Evolutionary conservation across 2,113 vertebrate species (phyloP).

Genomic region (Odocoileus virginianus): DNA sequence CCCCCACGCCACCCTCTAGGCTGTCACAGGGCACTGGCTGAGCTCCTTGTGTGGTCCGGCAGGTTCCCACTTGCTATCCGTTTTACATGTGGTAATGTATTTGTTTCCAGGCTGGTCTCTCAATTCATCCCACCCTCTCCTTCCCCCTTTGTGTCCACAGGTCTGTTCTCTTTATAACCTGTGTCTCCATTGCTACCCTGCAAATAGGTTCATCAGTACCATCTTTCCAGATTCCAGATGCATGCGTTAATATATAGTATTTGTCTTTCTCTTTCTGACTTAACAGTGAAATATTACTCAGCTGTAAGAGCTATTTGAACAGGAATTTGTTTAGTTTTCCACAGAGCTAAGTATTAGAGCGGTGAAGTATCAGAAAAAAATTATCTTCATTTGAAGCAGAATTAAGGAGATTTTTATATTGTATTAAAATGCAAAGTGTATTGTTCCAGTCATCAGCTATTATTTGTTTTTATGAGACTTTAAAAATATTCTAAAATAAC

Average conservation of each 20-base stretch:
- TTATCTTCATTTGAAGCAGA: neutral
- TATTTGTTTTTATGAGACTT: neutral
- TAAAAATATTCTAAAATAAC: neutral
- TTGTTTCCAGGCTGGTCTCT: neutral
- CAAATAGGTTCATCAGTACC: neutral
- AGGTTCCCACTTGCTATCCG: neutral
- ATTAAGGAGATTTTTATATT: neutral
- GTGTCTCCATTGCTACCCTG: neutral
- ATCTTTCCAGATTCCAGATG: neutral
- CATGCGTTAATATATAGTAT: neutral
- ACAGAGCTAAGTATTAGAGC: neutral
- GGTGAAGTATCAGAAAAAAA: constrained; percentile 4
- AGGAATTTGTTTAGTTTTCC: constrained; percentile 18
- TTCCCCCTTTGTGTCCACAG: neutral
- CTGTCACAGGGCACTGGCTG: neutral
- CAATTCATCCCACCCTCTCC: neutral
- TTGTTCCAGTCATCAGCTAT: neutral
- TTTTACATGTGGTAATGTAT: neutral
- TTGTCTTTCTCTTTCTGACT: neutral
- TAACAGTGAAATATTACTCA: neutral
- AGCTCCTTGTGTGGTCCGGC: neutral
- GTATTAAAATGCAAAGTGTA: constrained; percentile 5
- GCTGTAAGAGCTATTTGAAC: neutral
- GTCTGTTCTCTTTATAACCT: neutral
- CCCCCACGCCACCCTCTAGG: neutral